Percentiles rank a stretch among this genome's conserved stretches.
phyloP scores from a whole-genome alignment of 2,888 invertebrate genomes.

The Phengaris alcon region DNA sequence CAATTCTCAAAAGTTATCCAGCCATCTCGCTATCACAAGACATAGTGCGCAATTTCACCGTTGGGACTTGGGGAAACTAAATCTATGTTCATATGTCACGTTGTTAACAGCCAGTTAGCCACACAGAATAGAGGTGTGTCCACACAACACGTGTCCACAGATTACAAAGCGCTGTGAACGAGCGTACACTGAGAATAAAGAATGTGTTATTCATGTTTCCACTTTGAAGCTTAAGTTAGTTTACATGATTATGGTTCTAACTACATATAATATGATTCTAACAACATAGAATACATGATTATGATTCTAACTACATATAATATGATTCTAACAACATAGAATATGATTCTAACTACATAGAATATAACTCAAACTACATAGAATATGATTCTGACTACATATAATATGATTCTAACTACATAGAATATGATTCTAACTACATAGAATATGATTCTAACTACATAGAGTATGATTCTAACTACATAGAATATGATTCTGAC shows the following conservation, averaged over 20 bases:
- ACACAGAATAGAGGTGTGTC: not conserved
- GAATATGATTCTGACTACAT: not conserved
- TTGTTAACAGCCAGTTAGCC: no score
- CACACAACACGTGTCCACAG: not conserved
- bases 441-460: not conserved
- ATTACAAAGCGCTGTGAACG: not conserved
- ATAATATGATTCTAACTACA: not conserved
- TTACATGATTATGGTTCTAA: not conserved
- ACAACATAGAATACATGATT: no score
- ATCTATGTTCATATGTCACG: not conserved
- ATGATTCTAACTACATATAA: no score
- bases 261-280: no score
- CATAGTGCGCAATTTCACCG: not conserved
- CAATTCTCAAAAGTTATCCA: no score
- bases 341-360: no score
- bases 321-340: no score
- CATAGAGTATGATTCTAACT: not conserved
- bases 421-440: not conserved
- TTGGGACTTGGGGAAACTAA: not conserved
- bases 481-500: no score
- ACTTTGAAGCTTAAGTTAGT: not conserved
- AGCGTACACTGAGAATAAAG: not conserved
- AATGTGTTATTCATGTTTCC: not conserved
- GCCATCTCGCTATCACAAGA: not conserved
- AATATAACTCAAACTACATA: no score